A percentile compares a stretch with the other conserved stretches of the same genome.
These are phyloP conservation scores for Ips typographus DNA, from an alignment of 1,140 invertebrate species.

Conservation along the genomic window DNA sequence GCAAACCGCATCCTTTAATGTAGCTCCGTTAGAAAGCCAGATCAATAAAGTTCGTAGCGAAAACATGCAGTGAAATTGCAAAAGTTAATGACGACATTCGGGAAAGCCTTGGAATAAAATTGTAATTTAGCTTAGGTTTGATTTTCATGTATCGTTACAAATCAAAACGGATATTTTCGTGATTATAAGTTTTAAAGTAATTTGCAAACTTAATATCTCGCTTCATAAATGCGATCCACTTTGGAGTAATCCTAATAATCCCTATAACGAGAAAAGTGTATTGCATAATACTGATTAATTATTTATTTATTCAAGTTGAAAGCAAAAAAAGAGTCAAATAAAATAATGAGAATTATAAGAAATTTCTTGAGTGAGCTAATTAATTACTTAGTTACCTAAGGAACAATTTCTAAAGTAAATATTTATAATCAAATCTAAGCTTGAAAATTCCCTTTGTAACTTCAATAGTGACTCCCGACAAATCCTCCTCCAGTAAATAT, in stretches of 20 bases:
- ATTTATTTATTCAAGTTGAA: not conserved
- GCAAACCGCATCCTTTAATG: conserved; percentile 1
- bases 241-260: not conserved
- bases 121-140: not conserved
- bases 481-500: too few species aligned
- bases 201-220: too few species aligned
- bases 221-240: not conserved
- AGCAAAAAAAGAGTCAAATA: conserved; percentile 22
- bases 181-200: not conserved
- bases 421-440: too few species aligned
- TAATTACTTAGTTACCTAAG: conserved; percentile 31
- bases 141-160: conserved; percentile 2
- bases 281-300: not conserved
- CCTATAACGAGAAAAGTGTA: not conserved
- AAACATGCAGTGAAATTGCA: not conserved
- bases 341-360: conserved; percentile 14
- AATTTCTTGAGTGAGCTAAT: conserved; percentile 2
- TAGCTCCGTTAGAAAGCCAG: not conserved
- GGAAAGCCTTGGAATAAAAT: not conserved
- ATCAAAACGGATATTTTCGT: not conserved
- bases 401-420: conserved; percentile 2
- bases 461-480: too few species aligned
- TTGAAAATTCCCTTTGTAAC: too few species aligned
- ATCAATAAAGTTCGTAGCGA: not conserved
- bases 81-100: not conserved